Evolutionary conservation across 2,113 vertebrate species (phyloP).

Genomic region (Seriola rivoliana): DNA sequence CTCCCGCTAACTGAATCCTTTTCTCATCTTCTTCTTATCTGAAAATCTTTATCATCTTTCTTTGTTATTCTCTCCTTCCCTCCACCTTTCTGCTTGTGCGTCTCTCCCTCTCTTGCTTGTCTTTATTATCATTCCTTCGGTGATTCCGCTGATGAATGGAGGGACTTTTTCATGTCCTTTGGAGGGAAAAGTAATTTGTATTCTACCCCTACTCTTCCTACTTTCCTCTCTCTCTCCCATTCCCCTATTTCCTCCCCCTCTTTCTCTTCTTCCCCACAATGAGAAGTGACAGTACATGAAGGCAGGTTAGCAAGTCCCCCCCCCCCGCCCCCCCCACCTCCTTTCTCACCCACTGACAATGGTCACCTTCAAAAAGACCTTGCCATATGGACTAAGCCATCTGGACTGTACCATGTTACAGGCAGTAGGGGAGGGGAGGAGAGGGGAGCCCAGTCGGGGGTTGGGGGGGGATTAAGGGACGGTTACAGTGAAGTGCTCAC

Average conservation of each 20-base stretch:
- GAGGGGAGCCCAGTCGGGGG: constrained; percentile 4
- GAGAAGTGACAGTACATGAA: constrained; percentile 47
- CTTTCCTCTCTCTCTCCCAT: constrained; percentile 1
- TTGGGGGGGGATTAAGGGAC: constrained; percentile 6
- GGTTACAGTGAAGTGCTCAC: constrained; percentile 24
- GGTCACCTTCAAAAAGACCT: constrained; percentile 77
- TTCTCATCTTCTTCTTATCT: constrained; percentile 7
- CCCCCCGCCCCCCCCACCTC: neutral
- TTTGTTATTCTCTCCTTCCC: neutral
- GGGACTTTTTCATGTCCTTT: constrained; percentile 42
- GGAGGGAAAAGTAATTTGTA: constrained; percentile 62
- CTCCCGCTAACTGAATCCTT: constrained; percentile 1
- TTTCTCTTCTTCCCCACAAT: constrained; percentile 38
- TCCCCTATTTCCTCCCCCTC: neutral
- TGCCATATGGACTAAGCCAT: constrained; percentile 77
- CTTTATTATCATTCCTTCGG: constrained; percentile 60
- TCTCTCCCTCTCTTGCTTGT: neutral
- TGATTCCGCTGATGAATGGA: constrained; percentile 62
- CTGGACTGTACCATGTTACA: constrained; percentile 76
- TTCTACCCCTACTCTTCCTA: constrained; percentile 54
- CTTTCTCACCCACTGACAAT: constrained; percentile 37
- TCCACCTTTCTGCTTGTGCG: neutral
- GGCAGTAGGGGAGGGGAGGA: constrained; percentile 37
- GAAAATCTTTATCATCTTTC: neutral
- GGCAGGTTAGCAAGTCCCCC: constrained; percentile 38